These are phyloP conservation scores for Manacus vitellinus DNA, from an alignment of 2,113 vertebrate genomes.

Conservation along the genomic window DNA sequence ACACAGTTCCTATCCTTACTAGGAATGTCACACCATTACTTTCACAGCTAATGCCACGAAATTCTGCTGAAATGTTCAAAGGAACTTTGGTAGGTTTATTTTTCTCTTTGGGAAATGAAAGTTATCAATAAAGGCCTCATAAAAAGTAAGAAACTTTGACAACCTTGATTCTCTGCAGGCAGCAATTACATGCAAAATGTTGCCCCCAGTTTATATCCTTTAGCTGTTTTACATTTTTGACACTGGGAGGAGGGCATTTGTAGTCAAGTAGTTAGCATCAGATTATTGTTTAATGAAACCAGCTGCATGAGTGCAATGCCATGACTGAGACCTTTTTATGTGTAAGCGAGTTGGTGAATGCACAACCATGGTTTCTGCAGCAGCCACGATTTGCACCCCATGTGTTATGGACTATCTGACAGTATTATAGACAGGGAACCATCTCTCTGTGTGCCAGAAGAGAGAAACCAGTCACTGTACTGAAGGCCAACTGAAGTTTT, in stretches of 20 bases:
- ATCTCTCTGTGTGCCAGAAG: neutral
- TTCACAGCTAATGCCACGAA: slow-evolving; percentile 32
- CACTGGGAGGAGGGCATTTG: neutral
- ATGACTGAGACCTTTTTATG: neutral
- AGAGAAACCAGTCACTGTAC: neutral
- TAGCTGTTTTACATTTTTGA: slow-evolving; percentile 6
- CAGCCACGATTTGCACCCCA: neutral
- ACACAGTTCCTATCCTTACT: slow-evolving; percentile 17
- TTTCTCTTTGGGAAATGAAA: slow-evolving; percentile 38
- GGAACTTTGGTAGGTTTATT: slow-evolving; percentile 20
- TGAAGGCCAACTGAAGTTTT: neutral
- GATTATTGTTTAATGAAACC: slow-evolving; percentile 1
- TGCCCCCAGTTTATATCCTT: neutral
- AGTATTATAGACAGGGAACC: neutral
- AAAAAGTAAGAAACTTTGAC: slow-evolving; percentile 31
- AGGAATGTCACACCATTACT: slow-evolving; percentile 30
- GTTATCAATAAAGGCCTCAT: neutral
- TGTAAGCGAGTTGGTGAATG: neutral
- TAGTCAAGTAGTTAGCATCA: neutral
- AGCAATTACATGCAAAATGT: neutral
- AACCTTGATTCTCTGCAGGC: neutral
- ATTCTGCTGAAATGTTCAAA: slow-evolving; percentile 44
- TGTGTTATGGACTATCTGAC: neutral
- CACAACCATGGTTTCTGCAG: neutral
- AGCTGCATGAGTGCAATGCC: neutral